phyloP scores from a whole-genome alignment of 1,140 invertebrate genomes.

The Magallana gigas region DNA sequence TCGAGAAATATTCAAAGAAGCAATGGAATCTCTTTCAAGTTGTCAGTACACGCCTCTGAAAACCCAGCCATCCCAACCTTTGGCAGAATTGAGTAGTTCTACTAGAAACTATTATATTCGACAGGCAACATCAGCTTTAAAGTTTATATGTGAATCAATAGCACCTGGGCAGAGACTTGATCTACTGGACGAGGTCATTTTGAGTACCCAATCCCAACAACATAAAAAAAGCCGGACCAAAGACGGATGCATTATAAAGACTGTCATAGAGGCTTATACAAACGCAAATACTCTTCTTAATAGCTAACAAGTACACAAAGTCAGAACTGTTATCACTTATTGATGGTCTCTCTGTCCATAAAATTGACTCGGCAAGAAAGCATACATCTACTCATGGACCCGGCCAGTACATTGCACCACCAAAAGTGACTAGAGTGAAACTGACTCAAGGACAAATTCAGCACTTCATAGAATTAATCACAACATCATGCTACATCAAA shows the following conservation, averaged over 20 bases:
- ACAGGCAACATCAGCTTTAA: neutral
- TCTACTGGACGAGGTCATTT: neutral
- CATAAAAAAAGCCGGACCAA: neutral
- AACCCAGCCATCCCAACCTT: no score
- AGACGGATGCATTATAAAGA: neutral
- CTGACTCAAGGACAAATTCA: slow-evolving; percentile 37
- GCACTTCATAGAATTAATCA: slow-evolving; percentile 45
- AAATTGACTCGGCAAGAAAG: slow-evolving; percentile 43
- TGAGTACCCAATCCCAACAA: neutral
- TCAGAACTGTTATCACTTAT: neutral
- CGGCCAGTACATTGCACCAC: neutral
- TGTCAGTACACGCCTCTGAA: no score
- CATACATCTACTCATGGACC: slow-evolving; percentile 42
- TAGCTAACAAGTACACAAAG: slow-evolving; percentile 25
- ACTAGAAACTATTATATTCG: neutral
- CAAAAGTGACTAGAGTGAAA: slow-evolving; percentile 22
- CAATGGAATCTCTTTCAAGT: neutral
- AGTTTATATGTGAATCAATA: neutral
- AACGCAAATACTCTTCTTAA: slow-evolving; percentile 22
- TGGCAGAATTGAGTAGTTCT: neutral
- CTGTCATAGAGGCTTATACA: slow-evolving; percentile 17
- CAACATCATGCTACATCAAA: slow-evolving; percentile 14
- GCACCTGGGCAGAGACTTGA: neutral
- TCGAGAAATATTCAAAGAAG: no score
- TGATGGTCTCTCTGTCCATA: slow-evolving; percentile 20